Evolutionary conservation across 2,888 invertebrate genomes (phyloP).

Genomic region (Apantesis nais): DNA sequence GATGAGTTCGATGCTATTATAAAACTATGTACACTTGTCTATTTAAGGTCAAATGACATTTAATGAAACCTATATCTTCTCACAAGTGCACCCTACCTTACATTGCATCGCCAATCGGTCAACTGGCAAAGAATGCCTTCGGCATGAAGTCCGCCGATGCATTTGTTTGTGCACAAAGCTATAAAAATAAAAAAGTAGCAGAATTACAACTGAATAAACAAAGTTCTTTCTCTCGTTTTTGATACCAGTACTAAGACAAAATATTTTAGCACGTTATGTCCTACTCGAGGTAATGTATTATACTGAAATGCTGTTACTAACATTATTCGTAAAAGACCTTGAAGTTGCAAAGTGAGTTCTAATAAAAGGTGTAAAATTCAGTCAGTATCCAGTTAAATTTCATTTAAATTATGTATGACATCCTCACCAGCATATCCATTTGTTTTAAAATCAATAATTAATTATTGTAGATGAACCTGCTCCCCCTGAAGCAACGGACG

Average conservation of each 20-base stretch:
- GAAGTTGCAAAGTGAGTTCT: neutral
- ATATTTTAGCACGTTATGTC: neutral
- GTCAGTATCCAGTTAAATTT: neutral
- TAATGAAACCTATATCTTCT: too few relatives aligned
- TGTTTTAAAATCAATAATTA: neutral
- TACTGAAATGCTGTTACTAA: too few relatives aligned
- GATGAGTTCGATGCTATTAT: too few relatives aligned
- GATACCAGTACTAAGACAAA: neutral
- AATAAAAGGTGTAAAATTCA: neutral
- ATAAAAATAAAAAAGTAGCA: too few relatives aligned
- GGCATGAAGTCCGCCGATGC: too few relatives aligned
- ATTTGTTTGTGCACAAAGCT: too few relatives aligned
- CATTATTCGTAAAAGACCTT: neutral
- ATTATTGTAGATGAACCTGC: slow-evolving; percentile 1
- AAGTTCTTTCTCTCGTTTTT: neutral
- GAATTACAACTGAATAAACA: neutral
- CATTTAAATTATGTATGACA: neutral
- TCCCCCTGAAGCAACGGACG: neutral
- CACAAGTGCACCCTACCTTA: too few relatives aligned
- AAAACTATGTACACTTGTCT: too few relatives aligned
- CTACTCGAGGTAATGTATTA: too few relatives aligned
- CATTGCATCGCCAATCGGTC: too few relatives aligned
- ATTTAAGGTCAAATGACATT: too few relatives aligned
- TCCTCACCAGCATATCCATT: neutral
- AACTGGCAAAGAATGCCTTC: too few relatives aligned